Conservation (phyloP, 2,888 invertebrate genomes). For the Oasisia sp. region DNA sequence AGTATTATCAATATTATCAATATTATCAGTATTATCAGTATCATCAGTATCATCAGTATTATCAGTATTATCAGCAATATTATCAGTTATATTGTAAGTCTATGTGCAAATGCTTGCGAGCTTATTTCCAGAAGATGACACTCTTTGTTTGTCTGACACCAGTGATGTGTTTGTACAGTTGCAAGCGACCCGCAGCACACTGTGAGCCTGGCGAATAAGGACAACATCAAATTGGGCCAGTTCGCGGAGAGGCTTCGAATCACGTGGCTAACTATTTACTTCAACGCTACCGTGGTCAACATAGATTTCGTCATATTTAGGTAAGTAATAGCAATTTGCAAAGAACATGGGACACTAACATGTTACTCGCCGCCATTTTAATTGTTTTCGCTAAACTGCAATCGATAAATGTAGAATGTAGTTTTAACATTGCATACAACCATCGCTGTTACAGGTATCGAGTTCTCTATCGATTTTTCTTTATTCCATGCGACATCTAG, state of each 20-base stretch:
- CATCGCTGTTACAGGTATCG: too few species aligned
- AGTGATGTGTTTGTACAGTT: not conserved
- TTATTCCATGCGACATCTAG: too few species aligned
- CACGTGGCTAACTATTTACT: not conserved
- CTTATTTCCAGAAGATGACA: not conserved
- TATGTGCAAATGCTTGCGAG: too few species aligned
- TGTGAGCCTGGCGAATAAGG: not conserved
- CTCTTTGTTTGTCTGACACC: not conserved
- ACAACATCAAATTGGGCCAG: not conserved
- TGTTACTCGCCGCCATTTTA: too few species aligned
- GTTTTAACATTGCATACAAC: not conserved
- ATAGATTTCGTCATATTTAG: not conserved
- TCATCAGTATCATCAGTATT: too few species aligned
- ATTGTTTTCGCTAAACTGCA: not conserved
- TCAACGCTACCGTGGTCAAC: not conserved
- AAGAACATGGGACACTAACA: not conserved
- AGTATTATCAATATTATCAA: too few species aligned
- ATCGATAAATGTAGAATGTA: not conserved
- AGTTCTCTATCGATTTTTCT: too few species aligned
- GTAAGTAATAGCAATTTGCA: not conserved
- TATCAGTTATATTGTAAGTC: not conserved
- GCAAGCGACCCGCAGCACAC: not conserved
- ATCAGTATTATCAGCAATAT: too few species aligned
- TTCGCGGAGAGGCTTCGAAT: constrained; percentile 9
- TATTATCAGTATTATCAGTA: too few species aligned